phyloP scores from a whole-genome alignment of 2,113 vertebrate species.

The Heterotilapia buettikoferi region DNA sequence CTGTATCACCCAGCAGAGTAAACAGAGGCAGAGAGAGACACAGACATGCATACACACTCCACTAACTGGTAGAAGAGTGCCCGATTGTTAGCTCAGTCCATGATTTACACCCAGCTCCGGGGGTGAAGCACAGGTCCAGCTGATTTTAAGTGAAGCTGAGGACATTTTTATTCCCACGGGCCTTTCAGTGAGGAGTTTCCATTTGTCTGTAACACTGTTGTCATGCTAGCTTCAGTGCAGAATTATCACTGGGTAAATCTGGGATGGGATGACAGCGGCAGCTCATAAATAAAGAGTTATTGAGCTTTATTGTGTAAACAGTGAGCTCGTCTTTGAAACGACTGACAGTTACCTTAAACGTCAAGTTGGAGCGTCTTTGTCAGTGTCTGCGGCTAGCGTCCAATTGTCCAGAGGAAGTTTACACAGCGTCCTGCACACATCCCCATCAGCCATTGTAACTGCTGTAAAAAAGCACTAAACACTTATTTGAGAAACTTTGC shows the following conservation, averaged over 20 bases:
- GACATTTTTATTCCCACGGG: slow-evolving; percentile 44
- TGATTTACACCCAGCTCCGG: slow-evolving; percentile 65
- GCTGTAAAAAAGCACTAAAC: slow-evolving; percentile 50
- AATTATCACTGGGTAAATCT: slow-evolving; percentile 50
- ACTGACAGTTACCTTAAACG: slow-evolving; percentile 26
- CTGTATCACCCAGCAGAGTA: slow-evolving; percentile 59
- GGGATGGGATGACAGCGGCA: slow-evolving; percentile 21
- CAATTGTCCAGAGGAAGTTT: slow-evolving; percentile 24
- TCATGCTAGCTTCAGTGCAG: slow-evolving; percentile 27
- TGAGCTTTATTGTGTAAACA: slow-evolving; percentile 48
- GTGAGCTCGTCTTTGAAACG: slow-evolving; percentile 12
- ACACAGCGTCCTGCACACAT: slow-evolving; percentile 1
- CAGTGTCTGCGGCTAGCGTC: slow-evolving; percentile 34
- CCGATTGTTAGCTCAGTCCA: slow-evolving; percentile 54
- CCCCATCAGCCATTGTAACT: slow-evolving; percentile 31
- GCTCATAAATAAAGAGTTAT: slow-evolving; percentile 50
- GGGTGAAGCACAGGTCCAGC: slow-evolving; percentile 55
- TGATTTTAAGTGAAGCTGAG: slow-evolving; percentile 49
- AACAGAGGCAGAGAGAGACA: slow-evolving; percentile 53
- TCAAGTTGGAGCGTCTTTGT: slow-evolving; percentile 58
- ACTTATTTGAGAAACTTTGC: slow-evolving; percentile 28
- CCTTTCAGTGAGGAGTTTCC: slow-evolving; percentile 51
- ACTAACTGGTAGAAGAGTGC: slow-evolving; percentile 51
- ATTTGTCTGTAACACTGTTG: slow-evolving; percentile 39
- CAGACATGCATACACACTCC: slow-evolving; percentile 19